Evolutionary conservation across 2,113 vertebrate species (phyloP).

Genomic region (Dromaius novaehollandiae): DNA sequence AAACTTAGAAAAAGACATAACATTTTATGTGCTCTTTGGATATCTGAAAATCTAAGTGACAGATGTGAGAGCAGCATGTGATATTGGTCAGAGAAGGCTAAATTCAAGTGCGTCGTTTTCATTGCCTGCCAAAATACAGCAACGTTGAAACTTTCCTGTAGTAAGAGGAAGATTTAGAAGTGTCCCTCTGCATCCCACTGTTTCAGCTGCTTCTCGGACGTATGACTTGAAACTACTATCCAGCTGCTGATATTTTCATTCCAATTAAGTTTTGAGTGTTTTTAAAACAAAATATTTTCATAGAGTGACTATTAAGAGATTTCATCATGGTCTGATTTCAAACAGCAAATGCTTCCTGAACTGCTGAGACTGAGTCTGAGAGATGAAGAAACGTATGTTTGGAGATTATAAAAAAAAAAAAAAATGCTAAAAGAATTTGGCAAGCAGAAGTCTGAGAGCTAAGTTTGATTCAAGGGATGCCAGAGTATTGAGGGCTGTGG

Average conservation of each 20-base stretch:
- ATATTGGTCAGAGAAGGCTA: not conserved
- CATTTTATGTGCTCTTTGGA: not conserved
- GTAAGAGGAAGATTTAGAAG: conserved; percentile 19
- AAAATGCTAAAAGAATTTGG: conserved; percentile 63
- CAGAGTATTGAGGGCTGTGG: conserved; percentile 51
- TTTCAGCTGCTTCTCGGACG: conserved; percentile 56
- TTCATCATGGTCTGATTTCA: conserved; percentile 62
- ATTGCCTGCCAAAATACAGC: conserved; percentile 41
- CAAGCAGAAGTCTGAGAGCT: conserved; percentile 24
- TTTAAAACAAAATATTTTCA: conserved; percentile 69
- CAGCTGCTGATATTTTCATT: conserved; percentile 68
- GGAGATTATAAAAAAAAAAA: conserved; percentile 50
- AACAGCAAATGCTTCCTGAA: conserved; percentile 28
- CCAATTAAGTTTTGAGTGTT: conserved; percentile 63
- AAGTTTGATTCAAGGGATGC: conserved; percentile 27
- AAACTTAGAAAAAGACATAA: not conserved
- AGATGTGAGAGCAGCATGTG: not conserved
- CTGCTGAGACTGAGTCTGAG: not conserved
- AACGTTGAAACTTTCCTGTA: not conserved
- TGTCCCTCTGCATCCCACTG: not conserved
- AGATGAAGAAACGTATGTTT: conserved; percentile 42
- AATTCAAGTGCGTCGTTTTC: conserved; percentile 20
- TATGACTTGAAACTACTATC: conserved; percentile 1
- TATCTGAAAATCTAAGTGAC: not conserved
- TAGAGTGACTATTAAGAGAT: conserved; percentile 24